Evolutionary conservation across 2,113 vertebrate genomes (phyloP), one percentile per base, ranked within the genome.

Genomic region (Alaudala cheleensis): DNA sequence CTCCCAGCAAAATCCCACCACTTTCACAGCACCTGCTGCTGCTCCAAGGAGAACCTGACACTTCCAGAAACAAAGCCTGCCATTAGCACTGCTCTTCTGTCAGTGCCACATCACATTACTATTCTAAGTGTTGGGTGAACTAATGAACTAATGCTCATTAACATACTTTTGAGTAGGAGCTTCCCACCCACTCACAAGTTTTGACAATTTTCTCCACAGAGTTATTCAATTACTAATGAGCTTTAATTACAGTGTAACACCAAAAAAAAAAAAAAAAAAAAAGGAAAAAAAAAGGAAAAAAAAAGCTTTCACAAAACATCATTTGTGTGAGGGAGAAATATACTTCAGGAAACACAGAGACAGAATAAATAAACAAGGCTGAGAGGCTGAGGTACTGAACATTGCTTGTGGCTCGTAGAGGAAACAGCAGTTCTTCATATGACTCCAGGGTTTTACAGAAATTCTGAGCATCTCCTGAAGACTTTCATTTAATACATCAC

Each of bases 331-430:
- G 53, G 20, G 16, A 94, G 44, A 79, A 81, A 87, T 42, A 77
- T 12, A 67, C 45, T 91, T 92, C 19, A 92, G 85, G 69, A 97
- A 87, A 65, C 54, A 87, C 13, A 14, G 5, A 40, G 57, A 71
- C 42, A 66, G 53, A 84, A 91, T 45, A 85, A 78, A 91, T 77
- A 85, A 97, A 57, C n/a, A 37, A 81, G n/a, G 65, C 42, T 74
- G 29, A 31, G 40, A 37, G 10, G 37, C 37, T 37, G 37, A 37
- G 37, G 37, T 54, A 56, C 26, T 56, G 44, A 60, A 49, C 17
- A 16, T 39, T 54, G 44, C 28, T 79, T 73, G 49, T 40, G 69
- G 34, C 70, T 85, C 58, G 62, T 44, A 85, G 6, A 79, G 58
- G 89, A 95, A 89, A 86, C 19, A 53, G 12, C 58, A 80, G 19